phyloP scores from a whole-genome alignment of 2,797 vertebrate species.

The Balearica regulorum region DNA sequence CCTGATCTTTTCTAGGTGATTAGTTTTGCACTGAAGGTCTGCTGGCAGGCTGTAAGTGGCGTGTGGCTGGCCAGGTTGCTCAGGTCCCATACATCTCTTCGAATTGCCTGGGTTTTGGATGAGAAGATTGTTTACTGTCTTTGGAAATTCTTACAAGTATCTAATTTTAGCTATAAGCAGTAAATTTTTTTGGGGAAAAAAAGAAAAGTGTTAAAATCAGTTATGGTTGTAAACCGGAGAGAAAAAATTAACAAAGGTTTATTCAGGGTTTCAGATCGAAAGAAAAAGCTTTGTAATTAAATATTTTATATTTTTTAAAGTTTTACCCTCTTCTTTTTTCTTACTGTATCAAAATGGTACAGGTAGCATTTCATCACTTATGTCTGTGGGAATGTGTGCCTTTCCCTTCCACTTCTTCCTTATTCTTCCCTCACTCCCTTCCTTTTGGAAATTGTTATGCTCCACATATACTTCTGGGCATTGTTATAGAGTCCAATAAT shows the following conservation, averaged over 20 bases:
- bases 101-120: neutral
- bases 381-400: rapidly evolving
- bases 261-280: neutral
- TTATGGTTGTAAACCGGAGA: neutral
- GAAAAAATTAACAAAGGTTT: neutral
- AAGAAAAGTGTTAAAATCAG: neutral
- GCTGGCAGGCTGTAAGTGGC: neutral
- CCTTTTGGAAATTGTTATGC: neutral
- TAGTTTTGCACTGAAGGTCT: neutral
- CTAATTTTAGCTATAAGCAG: neutral
- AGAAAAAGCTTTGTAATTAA: neutral
- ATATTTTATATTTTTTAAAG: neutral
- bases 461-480: neutral
- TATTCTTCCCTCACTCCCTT: neutral
- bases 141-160: neutral
- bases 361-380: neutral
- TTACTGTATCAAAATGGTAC: neutral
- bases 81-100: neutral
- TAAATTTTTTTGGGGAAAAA: neutral
- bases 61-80: neutral
- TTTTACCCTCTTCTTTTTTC: neutral
- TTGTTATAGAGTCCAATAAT: neutral
- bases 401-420: neutral
- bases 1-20: neutral
- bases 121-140: neutral